phyloP scores from a whole-genome alignment of 2,113 vertebrate species.

The Chinchilla lanigera region DNA sequence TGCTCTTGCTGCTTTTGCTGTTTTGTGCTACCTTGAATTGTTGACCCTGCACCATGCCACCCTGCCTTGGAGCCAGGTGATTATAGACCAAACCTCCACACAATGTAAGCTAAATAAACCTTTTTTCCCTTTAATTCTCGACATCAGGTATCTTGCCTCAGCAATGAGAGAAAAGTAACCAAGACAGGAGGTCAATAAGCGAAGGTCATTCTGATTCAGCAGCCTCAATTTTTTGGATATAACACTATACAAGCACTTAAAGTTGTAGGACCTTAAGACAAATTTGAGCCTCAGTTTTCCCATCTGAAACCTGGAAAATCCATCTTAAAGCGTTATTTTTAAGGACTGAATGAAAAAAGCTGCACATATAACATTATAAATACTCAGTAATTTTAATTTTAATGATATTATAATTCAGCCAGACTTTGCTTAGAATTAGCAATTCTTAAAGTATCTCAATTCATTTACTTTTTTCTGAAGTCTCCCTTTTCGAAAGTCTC shows the following conservation, averaged over 20 bases:
- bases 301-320: not conserved
- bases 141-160: too few species aligned
- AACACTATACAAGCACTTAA: not conserved
- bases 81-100: too few species aligned
- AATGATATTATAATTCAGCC: not conserved
- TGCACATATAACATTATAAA: not conserved
- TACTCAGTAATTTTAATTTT: not conserved
- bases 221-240: not conserved
- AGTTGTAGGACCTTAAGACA: not conserved
- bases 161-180: too few species aligned
- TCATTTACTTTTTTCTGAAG: not conserved
- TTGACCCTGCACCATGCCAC: too few species aligned
- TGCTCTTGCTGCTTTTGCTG: too few species aligned
- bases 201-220: not conserved
- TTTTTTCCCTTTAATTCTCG: too few species aligned
- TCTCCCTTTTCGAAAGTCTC: slow-evolving; percentile 1
- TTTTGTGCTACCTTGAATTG: too few species aligned
- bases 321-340: not conserved
- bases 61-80: too few species aligned
- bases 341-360: not conserved
- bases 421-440: not conserved
- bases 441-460: not conserved
- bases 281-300: not conserved
- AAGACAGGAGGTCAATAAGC: not conserved
- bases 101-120: too few species aligned